Base-by-base conservation (phyloP, 2,797 vertebrate species). In the Tokudaia tokunoshimensis region DNA sequence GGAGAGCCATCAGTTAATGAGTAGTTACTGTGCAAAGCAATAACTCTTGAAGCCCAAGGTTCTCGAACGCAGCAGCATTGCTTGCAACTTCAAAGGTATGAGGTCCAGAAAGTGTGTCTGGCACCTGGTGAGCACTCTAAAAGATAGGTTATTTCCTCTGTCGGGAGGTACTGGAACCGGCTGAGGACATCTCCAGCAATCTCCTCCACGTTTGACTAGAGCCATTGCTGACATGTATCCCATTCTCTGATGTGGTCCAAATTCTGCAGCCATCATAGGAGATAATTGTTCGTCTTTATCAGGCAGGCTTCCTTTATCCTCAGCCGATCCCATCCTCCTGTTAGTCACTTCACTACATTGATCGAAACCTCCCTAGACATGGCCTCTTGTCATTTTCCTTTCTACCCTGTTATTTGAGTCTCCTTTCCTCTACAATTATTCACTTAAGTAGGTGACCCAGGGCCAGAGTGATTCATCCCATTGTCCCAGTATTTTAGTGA, bases 81-180 rank as follows among this genome's bases (percentile, higher is more conserved):
- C 57, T 41, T 44, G 37, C 47, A 13, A 34, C 92, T 92, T 92
- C 12, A 75, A 74, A 55, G 6, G 41, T 57, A 1, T 75, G 70
- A 94, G 26, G 13, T 55, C 82, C 74, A 90, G n/a, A 91, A 94
- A 75, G 65, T 15, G 11, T 55, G 70, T 24, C 80, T 80, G 19
- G 26, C 17, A 65, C 26, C 37, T 29, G 26, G 41, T 29, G n/a
- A 34, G 10, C 22, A 85, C 74, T 72, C n/a, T 31, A 52, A n/a
- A 29, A 75, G 61, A 12, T 15, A 89, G 7, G 41, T 11, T 10
- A 91, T 34, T 89, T 65, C 52, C 74, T 94, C 59, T 92, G 65
- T 24, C 55, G 31, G 70, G 63, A 59, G 13, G 34, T 15, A 22
- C 55, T 52, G 15, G 22, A 7, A n/a, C 34, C 15, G 3, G n/a